Evolutionary conservation across 2,888 invertebrate genomes (phyloP).

Genomic region (Torymus aiolomorphi): DNA sequence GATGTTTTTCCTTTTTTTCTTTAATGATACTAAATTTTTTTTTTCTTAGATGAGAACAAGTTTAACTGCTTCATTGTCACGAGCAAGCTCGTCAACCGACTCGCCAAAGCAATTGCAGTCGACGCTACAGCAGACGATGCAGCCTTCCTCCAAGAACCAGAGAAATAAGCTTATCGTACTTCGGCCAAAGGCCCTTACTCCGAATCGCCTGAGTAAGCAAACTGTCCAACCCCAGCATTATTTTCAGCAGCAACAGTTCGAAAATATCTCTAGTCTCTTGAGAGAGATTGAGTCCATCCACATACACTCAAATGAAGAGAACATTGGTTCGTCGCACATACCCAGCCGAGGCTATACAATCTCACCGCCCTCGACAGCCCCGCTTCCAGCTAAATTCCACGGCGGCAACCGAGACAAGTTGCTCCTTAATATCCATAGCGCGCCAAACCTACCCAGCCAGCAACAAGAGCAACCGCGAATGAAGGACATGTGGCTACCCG

Average conservation of each 20-base stretch:
- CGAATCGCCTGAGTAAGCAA: slow-evolving; percentile 75
- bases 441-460: slow-evolving; percentile 85
- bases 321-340: slow-evolving; percentile 75
- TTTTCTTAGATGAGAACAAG: slow-evolving; percentile 61
- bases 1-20: too few species aligned
- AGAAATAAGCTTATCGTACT: slow-evolving; percentile 75
- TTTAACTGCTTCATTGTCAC: slow-evolving; percentile 64
- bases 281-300: slow-evolving; percentile 74
- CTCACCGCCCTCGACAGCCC: slow-evolving; percentile 90
- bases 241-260: slow-evolving; percentile 67
- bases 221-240: slow-evolving; percentile 62
- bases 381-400: slow-evolving; percentile 87
- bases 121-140: slow-evolving; percentile 63
- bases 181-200: slow-evolving; percentile 80
- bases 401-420: slow-evolving; percentile 79
- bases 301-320: slow-evolving; percentile 72
- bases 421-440: slow-evolving; percentile 84
- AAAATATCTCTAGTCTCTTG: slow-evolving; percentile 70
- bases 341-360: slow-evolving; percentile 86
- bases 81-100: slow-evolving; percentile 70
- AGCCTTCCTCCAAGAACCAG: slow-evolving; percentile 69
- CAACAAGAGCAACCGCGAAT: slow-evolving; percentile 82
- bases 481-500: slow-evolving; percentile 85
- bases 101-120: slow-evolving; percentile 65
- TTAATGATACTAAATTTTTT: neutral